Evolutionary conservation across 2,113 vertebrate genomes (phyloP), one percentile per base, ranked within the genome.

Genomic region (Alethe castanea): DNA sequence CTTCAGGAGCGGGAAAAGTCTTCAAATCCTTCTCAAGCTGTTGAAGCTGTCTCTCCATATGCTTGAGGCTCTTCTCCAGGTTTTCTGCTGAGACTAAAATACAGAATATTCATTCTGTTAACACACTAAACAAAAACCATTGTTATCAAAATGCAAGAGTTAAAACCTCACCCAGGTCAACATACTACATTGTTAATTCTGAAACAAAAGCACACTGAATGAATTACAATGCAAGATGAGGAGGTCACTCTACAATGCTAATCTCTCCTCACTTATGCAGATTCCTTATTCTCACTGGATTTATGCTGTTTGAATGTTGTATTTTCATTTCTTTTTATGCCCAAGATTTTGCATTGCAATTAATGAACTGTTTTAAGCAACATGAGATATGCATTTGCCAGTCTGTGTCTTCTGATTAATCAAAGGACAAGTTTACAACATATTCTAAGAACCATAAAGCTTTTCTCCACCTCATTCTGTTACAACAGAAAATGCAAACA

Each of bases 11-110:
- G 84, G 98, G 98, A 98, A 99, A 99, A 95, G 98, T 99, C 97
- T 99, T 98, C 98, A 99, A 98, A 98, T 99, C 98, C 97, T 98
- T 99, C 97, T 99, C 99, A 98, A 99, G 98, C 98, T 99, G 99
- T 92, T 98, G 98, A 98, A 99, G 98, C 97, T 99, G 99, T 94
- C 94, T 98, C 97, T 99, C 99, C 99, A 99, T 99, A 98, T 99
- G 99, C 96, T 98, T 99, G 89, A 99, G 98, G 97, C 97, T 99
- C 98, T 99, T 99, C 97, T 99, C 99, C 98, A 99, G 97, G 97
- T 98, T 99, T 98, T 99, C 99, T 96, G 98, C 99, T 95, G 99
- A 99, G 84, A 99, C 99, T 99, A 94, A 97, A 97, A 97, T 50
- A 97, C 26, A 98, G 90, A 89, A 96, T 64, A 96, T 94, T 95